phyloP scores from a whole-genome alignment of 2,113 vertebrate species.

The Archilochus colubris region DNA sequence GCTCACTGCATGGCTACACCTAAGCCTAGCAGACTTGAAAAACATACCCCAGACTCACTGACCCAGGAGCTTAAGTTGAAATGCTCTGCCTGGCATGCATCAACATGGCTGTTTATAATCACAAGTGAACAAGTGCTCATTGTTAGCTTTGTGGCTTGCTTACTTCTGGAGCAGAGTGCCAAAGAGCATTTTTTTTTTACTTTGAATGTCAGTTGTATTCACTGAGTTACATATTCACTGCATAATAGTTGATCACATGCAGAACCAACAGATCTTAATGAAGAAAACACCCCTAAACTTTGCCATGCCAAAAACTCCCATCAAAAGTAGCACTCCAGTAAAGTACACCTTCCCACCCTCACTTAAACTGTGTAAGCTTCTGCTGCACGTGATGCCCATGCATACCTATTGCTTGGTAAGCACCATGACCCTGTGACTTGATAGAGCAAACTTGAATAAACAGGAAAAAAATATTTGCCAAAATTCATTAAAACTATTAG shows the following conservation, averaged over 20 bases:
- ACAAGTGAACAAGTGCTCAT: background rate
- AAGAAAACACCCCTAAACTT: background rate
- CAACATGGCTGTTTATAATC: background rate
- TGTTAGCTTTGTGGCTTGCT: background rate
- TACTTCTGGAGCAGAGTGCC: background rate
- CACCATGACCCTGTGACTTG: background rate
- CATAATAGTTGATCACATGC: background rate
- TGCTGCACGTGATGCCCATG: rapidly evolving
- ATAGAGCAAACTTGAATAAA: background rate
- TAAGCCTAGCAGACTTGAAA: background rate
- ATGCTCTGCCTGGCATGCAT: slow-evolving; percentile 7
- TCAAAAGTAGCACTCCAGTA: rapidly evolving
- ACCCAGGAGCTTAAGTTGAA: slow-evolving; percentile 3
- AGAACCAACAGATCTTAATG: background rate
- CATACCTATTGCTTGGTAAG: background rate
- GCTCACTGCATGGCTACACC: background rate
- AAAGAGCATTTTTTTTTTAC: background rate
- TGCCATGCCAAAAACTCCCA: background rate
- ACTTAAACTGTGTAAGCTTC: background rate
- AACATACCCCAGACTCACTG: background rate
- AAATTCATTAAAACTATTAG: background rate
- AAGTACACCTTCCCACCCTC: background rate
- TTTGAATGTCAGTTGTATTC: background rate
- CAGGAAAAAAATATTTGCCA: background rate
- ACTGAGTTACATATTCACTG: background rate